Base-by-base conservation (phyloP, 2,113 vertebrate species). In the Cheilinus undulatus region DNA sequence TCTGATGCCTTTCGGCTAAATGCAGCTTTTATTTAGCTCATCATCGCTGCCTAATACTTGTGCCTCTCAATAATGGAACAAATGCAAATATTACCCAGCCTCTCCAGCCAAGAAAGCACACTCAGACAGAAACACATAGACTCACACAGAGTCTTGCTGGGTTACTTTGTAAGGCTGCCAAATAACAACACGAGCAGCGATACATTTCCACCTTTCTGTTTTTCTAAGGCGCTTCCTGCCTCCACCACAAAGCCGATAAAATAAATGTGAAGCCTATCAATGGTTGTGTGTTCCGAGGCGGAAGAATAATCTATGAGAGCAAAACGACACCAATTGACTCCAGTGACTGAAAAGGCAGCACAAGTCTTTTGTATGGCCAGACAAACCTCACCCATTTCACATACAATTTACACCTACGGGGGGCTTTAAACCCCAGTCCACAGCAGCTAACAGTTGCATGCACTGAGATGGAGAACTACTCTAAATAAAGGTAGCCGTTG, bases 371-470 rank as follows among this genome's bases (percentile, higher is more conserved):
- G 80, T 84, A 86, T 53, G 64, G 28, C 19, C 68, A 57, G 17
- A 60, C 78, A 76, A 88, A 90, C 82, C 88, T 89, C 89, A 90
- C 86, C 88, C 87, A 73, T 82, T 80, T 75, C 65, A 59, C 20
- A 59, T 32, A 76, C 61, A 69, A 58, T 78, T 66, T 83, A 53
- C 83, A 87, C 83, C 86, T 73, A 71, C 52, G 42, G 59, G 69
- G 48, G 67, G 73, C 67, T 73, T 51, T 6, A 32, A 23, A 13
- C 23, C 27, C 30, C 11, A 19, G 17, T 54, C 17, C 52, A 57
- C 32, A 76, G 17, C 1, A 45, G 59, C 71, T 13, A 65, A 60
- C 49, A 72, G 74, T 51, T 79, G 51, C 62, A 54, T 17, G 69
- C 50, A 57, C 63, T 40, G 2, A 38, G 23, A 19, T 24, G 8